Conservation (phyloP, 1,140 invertebrate genomes). For the Conus betulinus region DNA sequence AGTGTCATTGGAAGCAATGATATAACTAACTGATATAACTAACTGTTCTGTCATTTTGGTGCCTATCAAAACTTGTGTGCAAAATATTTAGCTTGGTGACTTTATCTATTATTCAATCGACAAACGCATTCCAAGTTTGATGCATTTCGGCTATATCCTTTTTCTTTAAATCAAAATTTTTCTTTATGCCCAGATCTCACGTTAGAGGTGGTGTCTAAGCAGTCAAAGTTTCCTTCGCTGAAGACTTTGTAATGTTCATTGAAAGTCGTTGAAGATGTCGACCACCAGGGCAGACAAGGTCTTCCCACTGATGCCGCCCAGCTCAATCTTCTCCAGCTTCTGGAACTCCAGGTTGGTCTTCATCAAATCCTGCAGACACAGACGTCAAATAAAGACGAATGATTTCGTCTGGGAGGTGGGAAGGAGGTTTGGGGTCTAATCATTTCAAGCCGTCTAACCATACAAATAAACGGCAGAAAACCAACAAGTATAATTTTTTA, state of each 20-base stretch:
- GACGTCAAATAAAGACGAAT: background rate
- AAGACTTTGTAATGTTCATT: slow-evolving; percentile 91
- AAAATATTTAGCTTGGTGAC: too few relatives aligned
- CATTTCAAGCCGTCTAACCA: background rate
- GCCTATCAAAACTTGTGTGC: too few relatives aligned
- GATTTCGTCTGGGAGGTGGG: background rate
- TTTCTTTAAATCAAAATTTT: too few relatives aligned
- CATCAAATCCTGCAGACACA: slow-evolving; percentile 85
- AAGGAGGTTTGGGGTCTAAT: background rate
- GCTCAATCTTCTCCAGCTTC: slow-evolving; percentile 96
- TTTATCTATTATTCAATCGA: too few relatives aligned
- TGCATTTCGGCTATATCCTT: too few relatives aligned
- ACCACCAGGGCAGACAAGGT: slow-evolving; percentile 83
- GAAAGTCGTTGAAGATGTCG: slow-evolving; percentile 92
- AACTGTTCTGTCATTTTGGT: too few relatives aligned
- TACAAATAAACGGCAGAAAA: background rate
- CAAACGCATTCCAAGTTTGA: too few relatives aligned
- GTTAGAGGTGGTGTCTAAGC: slow-evolving; percentile 86
- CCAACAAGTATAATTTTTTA: too few relatives aligned
- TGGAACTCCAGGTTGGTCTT: slow-evolving; percentile 94
- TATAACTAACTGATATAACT: too few relatives aligned
- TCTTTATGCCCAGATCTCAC: background rate
- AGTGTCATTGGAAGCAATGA: too few relatives aligned
- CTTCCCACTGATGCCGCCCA: slow-evolving; percentile 91
- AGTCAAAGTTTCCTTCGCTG: slow-evolving; percentile 87